A percentile compares a stretch with the other conserved stretches of the same genome.
Evolutionary conservation across 2,888 invertebrate species (phyloP).

Genomic region (Saturnia pavonia): DNA sequence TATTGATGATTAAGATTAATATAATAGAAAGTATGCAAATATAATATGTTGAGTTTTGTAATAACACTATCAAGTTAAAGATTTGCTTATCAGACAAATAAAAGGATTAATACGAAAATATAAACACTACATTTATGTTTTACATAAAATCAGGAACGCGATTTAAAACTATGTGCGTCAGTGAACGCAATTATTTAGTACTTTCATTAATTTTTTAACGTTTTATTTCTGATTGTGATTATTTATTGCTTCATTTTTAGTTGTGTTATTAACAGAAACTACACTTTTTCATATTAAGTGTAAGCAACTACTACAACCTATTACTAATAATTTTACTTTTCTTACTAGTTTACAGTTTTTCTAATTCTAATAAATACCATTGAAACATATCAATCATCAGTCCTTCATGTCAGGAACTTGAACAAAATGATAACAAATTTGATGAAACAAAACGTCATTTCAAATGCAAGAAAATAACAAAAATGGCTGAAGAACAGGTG

Average conservation of each 20-base stretch:
- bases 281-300: neutral
- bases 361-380: neutral
- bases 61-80: too few species aligned
- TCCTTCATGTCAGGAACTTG: constrained; percentile 2
- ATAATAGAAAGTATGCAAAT: neutral
- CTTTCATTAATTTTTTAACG: neutral
- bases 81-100: too few species aligned
- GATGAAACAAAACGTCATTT: constrained; percentile 60
- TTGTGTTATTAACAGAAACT: neutral
- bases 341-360: neutral
- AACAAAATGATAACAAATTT: constrained; percentile 22
- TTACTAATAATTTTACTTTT: neutral
- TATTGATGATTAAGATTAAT: neutral
- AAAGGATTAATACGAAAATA: too few species aligned
- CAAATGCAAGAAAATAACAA: constrained; percentile 81
- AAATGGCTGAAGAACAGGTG: constrained; percentile 92
- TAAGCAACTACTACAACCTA: neutral
- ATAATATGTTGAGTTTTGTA: neutral
- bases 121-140: too few species aligned
- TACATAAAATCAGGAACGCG: neutral
- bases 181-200: neutral
- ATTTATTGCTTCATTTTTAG: neutral
- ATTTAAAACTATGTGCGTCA: neutral
- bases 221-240: neutral
- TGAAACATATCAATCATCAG: neutral